Evolutionary conservation across 2,113 vertebrate genomes (phyloP).

Genomic region (Mesitornis unicolor): DNA sequence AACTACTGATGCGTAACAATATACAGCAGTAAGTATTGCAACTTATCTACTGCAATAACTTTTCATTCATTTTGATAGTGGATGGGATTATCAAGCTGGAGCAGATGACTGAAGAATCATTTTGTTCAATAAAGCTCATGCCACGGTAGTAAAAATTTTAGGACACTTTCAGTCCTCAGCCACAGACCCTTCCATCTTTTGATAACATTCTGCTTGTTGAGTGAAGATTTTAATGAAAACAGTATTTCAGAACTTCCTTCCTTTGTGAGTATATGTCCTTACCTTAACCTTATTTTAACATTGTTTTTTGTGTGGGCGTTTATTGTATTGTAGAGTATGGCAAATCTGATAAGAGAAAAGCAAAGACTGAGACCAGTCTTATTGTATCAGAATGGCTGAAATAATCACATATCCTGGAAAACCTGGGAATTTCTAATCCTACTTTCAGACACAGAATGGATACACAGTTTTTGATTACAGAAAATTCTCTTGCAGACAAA

Average conservation of each 20-base stretch:
- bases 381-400: conserved; percentile 52
- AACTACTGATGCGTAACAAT: not conserved
- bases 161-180: not conserved
- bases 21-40: not conserved
- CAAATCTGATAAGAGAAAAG: conserved; percentile 75
- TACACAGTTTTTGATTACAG: not conserved
- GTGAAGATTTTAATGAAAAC: conserved; percentile 70
- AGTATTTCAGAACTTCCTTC: conserved; percentile 77
- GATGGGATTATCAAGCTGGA: not conserved
- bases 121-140: conserved; percentile 13
- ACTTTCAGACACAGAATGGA: conserved; percentile 35
- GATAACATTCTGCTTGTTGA: conserved; percentile 33
- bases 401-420: conserved; percentile 60
- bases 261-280: conserved; percentile 67
- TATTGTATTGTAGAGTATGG: conserved; percentile 70
- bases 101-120: not conserved
- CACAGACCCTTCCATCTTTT: conserved; percentile 30
- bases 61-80: not conserved
- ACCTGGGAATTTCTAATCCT: conserved; percentile 70
- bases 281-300: conserved; percentile 73
- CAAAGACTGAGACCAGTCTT: conserved; percentile 59
- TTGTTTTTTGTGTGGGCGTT: conserved; percentile 65
- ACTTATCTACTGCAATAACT: not conserved
- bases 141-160: conserved; percentile 3
- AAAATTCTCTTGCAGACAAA: conserved; percentile 5